A percentile compares a stretch with the other conserved stretches of the same genome.
phyloP scores from a whole-genome alignment of 1,140 invertebrate genomes.

The Hyphantria cunea region DNA sequence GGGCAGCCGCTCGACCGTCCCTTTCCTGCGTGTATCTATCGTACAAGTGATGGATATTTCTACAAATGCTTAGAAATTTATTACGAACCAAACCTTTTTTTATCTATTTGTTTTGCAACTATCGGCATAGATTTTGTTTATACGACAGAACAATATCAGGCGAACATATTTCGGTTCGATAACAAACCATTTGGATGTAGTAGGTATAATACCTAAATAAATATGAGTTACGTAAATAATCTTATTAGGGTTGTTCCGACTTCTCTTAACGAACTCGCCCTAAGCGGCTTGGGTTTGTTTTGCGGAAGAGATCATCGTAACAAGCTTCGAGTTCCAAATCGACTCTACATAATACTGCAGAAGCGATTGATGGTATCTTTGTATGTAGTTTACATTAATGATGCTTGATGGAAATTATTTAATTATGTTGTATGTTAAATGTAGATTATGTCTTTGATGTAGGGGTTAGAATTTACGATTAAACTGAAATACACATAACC shows the following conservation, averaged over 20 bases:
- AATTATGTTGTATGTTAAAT: no score
- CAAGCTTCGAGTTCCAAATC: no score
- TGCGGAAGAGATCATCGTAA: neutral
- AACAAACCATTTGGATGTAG: conserved; percentile 8
- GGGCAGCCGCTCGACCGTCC: conserved; percentile 8
- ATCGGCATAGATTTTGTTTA: conserved; percentile 18
- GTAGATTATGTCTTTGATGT: no score
- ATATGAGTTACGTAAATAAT: conserved; percentile 22
- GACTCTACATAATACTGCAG: neutral
- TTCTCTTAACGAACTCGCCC: conserved; percentile 6
- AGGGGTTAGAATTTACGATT: no score
- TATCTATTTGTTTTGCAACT: conserved; percentile 25
- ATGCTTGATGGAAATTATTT: neutral
- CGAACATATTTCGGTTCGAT: conserved; percentile 4
- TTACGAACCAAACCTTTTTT: conserved; percentile 30
- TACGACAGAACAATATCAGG: neutral
- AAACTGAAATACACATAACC: no score
- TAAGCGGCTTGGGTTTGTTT: neutral
- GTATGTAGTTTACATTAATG: neutral
- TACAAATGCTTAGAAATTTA: conserved; percentile 41
- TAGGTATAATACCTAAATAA: conserved; percentile 3
- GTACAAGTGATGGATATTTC: conserved; percentile 43
- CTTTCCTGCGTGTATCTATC: conserved; percentile 26
- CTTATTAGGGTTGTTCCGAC: conserved; percentile 9
- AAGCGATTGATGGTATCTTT: neutral